phyloP scores from a whole-genome alignment of 2,797 vertebrate species.

The Phoxinus dragarum region DNA sequence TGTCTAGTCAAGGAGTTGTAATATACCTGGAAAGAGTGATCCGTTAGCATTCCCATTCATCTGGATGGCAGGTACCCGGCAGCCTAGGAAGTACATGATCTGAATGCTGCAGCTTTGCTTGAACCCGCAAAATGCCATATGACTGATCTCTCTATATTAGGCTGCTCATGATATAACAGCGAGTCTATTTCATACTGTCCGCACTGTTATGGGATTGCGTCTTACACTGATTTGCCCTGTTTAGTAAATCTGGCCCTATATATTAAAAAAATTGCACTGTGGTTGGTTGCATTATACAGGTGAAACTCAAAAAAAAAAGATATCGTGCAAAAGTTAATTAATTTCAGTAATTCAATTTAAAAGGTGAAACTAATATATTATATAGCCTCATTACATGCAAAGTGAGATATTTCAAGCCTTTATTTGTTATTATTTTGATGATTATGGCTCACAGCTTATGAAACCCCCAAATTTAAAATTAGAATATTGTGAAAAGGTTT shows the following conservation, averaged over 20 bases:
- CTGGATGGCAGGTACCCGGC: neutral
- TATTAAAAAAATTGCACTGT: neutral
- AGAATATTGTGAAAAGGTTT: no score
- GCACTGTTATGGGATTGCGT: neutral
- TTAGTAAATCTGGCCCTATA: neutral
- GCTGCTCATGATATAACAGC: neutral
- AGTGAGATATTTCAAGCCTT: no score
- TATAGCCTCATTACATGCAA: no score
- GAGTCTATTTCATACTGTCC: neutral
- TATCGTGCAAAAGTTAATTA: no score
- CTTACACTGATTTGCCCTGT: neutral
- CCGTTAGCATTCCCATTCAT: slow-evolving; percentile 1
- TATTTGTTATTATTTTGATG: no score
- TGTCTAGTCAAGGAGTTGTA: slow-evolving; percentile 11
- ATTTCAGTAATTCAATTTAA: no score
- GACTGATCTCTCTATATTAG: neutral
- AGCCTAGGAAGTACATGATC: neutral
- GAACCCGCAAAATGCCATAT: neutral
- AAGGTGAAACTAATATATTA: no score
- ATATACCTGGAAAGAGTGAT: slow-evolving; percentile 13
- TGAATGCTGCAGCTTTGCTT: neutral
- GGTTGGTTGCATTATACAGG: no score
- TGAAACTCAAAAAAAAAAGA: no score
- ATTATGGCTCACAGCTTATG: no score
- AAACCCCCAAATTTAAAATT: no score